These are phyloP conservation scores for Pangasius larnaudii DNA, from an alignment of 2,797 vertebrate species.

Conservation along the genomic window DNA sequence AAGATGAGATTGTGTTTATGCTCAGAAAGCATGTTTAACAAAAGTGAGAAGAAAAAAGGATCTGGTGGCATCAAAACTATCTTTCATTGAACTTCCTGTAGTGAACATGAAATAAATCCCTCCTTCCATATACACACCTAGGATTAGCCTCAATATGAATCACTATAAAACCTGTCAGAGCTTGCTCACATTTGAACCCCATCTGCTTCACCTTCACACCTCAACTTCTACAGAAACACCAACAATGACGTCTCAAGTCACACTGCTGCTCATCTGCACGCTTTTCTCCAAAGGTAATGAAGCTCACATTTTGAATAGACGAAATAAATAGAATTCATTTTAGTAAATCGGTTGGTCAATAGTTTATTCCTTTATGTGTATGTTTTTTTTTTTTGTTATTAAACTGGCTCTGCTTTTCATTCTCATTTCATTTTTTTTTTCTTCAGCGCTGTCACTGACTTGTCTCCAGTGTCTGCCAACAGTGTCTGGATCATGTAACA, in stretches of 20 bases:
- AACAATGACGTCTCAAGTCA: neutral
- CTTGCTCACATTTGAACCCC: neutral
- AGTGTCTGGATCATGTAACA: neutral
- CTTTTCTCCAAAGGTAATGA: slow-evolving; percentile 12
- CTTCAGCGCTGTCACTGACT: neutral
- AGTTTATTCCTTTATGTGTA: no score
- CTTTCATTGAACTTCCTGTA: no score
- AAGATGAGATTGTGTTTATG: no score
- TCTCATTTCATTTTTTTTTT: neutral
- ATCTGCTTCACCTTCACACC: neutral
- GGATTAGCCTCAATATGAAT: neutral
- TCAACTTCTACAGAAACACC: neutral
- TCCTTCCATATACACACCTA: neutral
- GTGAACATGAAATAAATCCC: neutral
- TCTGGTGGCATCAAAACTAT: no score
- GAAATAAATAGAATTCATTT: neutral
- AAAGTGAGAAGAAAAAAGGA: no score
- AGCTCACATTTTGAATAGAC: no score
- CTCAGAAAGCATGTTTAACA: no score
- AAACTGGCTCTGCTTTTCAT: neutral
- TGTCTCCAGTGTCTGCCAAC: neutral
- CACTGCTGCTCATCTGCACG: neutral
- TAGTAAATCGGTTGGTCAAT: neutral
- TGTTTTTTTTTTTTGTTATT: neutral
- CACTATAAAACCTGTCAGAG: neutral